Percentiles rank a stretch among this genome's conserved stretches.
phyloP scores from a whole-genome alignment of 37 sponge, comb jelly and placozoan genomes.

The Oscarella lobularis region DNA sequence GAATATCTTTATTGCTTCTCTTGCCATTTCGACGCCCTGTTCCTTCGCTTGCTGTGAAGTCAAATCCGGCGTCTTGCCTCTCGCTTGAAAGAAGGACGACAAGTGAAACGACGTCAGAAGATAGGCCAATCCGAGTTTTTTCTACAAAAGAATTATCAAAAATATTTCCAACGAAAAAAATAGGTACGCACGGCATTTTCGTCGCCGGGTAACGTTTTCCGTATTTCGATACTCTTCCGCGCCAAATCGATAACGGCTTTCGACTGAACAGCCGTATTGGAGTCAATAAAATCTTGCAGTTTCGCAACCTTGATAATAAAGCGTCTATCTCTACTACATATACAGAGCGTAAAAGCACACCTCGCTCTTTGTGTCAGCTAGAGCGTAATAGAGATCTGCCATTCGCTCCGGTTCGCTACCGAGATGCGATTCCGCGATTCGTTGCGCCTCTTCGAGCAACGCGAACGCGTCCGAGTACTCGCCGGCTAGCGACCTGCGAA shows the following conservation, averaged over 20 bases:
- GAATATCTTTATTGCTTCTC: not conserved
- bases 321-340: not conserved
- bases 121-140: not conserved
- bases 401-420: not conserved
- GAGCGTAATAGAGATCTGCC: not conserved
- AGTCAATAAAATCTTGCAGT: not conserved
- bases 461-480: not conserved
- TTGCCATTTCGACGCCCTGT: not conserved
- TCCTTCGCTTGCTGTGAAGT: not conserved
- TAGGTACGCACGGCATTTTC: not conserved
- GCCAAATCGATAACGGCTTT: not conserved
- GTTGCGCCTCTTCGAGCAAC: not conserved
- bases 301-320: not conserved
- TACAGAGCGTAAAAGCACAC: not conserved
- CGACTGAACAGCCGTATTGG: not conserved
- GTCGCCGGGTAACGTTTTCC: not conserved
- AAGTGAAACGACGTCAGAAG: not conserved
- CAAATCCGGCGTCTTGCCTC: not conserved
- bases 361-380: not conserved
- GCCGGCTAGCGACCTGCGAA: not conserved
- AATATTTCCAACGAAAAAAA: too few relatives aligned
- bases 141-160: not conserved
- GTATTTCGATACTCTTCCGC: not conserved
- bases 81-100: not conserved
- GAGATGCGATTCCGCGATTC: not conserved